Conservation (phyloP, 2,113 vertebrate genomes). For the Brachirus orientalis region DNA sequence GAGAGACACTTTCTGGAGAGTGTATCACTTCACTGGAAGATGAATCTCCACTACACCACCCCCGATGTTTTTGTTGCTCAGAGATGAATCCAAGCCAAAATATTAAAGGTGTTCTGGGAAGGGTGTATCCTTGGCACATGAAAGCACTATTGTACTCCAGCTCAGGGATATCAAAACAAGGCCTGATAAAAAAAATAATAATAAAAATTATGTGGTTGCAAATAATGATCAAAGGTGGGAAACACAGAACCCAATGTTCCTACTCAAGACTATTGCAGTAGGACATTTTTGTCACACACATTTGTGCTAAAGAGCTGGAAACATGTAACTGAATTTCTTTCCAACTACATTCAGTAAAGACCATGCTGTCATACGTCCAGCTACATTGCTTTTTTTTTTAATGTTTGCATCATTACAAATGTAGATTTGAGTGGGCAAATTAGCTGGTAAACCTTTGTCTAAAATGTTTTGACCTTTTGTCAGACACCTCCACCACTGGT, state of each 20-base stretch:
- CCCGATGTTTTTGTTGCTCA: conserved; percentile 25
- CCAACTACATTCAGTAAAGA: conserved; percentile 8
- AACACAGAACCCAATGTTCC: no score
- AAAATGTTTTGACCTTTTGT: conserved; percentile 55
- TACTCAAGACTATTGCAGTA: no score
- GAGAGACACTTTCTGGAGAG: conserved; percentile 58
- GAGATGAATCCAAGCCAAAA: conserved; percentile 1
- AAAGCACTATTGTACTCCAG: background rate
- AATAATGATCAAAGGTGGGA: background rate
- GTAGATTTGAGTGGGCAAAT: no score
- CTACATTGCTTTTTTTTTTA: conserved; percentile 18
- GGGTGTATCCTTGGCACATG: background rate
- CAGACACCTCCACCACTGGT: conserved; percentile 17
- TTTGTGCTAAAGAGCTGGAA: conserved; percentile 1
- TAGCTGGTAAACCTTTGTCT: conserved; percentile 21
- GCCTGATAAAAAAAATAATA: background rate
- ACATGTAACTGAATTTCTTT: conserved; percentile 9
- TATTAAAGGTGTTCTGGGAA: conserved; percentile 3
- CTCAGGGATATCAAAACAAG: background rate
- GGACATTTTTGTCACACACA: background rate
- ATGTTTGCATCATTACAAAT: conserved; percentile 20
- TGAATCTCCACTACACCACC: conserved; percentile 18
- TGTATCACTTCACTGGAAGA: conserved; percentile 62
- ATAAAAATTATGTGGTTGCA: background rate
- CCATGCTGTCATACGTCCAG: conserved; percentile 5